Percentiles rank a stretch among this genome's conserved stretches.
Evolutionary conservation across 1,140 invertebrate species (phyloP).

Genomic region (Drosophila tristis): DNA sequence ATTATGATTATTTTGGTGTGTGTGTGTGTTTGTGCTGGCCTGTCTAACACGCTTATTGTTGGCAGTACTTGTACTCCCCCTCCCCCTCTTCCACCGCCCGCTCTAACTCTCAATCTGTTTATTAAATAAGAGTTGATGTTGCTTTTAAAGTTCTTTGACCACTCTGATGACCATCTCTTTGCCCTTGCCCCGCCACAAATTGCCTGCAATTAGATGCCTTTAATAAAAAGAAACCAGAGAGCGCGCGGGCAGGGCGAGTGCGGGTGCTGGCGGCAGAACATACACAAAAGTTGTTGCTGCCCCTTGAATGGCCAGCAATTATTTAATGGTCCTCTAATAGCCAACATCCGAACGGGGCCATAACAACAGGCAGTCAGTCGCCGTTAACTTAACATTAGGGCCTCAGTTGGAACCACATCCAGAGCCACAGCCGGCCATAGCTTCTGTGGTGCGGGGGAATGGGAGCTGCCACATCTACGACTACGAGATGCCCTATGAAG

Average conservation of each 20-base stretch:
- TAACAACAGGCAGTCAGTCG: slow-evolving; percentile 55
- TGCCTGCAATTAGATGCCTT: slow-evolving; percentile 74
- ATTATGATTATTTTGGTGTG: slow-evolving; percentile 46
- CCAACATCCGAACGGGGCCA: slow-evolving; percentile 79
- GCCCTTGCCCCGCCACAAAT: slow-evolving; percentile 45
- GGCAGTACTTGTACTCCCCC: neutral
- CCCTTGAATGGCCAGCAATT: slow-evolving; percentile 78
- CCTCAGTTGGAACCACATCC: slow-evolving; percentile 19
- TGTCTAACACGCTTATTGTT: slow-evolving; percentile 72
- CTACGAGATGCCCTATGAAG: slow-evolving; percentile 9
- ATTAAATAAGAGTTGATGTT: slow-evolving; percentile 67
- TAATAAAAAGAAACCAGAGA: slow-evolving; percentile 39
- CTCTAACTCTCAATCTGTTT: slow-evolving; percentile 35
- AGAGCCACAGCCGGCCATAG: slow-evolving; percentile 22
- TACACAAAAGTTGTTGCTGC: slow-evolving; percentile 43
- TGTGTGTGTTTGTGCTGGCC: slow-evolving; percentile 25
- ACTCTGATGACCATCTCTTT: neutral
- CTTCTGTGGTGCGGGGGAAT: neutral
- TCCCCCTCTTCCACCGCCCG: neutral
- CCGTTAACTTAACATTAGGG: slow-evolving; percentile 72
- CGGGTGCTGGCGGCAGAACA: neutral
- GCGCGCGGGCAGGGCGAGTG: too few species aligned
- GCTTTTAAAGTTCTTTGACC: slow-evolving; percentile 57
- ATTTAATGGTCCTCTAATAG: slow-evolving; percentile 81
- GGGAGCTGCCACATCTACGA: slow-evolving; percentile 1